A percentile compares a stretch with the other conserved stretches of the same genome.
These are phyloP conservation scores for Enteromius treurensis DNA, from an alignment of 2,797 vertebrate genomes.

Conservation along the genomic window DNA sequence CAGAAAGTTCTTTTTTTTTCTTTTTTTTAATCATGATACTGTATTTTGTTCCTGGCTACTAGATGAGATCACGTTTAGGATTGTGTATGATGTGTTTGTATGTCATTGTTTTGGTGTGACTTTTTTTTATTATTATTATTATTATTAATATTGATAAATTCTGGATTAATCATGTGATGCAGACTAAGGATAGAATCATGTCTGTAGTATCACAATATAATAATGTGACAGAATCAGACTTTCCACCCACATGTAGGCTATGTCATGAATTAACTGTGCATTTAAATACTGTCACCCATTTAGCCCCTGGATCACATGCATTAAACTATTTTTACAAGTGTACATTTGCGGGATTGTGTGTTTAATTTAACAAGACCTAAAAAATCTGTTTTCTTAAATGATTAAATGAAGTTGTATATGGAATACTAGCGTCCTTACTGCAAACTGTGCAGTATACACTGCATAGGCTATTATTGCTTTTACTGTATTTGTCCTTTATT, in stretches of 20 bases:
- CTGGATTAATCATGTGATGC: conserved; percentile 80
- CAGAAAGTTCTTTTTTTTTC: conserved; percentile 78
- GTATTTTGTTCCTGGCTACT: conserved; percentile 74
- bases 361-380: not conserved
- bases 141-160: conserved; percentile 70
- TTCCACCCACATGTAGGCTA: conserved; percentile 60
- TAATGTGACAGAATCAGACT: conserved; percentile 79
- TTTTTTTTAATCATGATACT: conserved; percentile 82
- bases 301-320: conserved; percentile 37
- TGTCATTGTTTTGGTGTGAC: conserved; percentile 75
- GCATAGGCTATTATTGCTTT: too few relatives aligned
- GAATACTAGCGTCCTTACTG: not conserved
- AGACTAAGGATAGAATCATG: conserved; percentile 71
- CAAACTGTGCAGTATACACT: not conserved
- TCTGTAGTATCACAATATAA: conserved; percentile 76
- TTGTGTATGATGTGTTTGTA: conserved; percentile 73
- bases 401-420: not conserved
- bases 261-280: conserved; percentile 40
- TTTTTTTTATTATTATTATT: conserved; percentile 51
- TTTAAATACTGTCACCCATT: conserved; percentile 15
- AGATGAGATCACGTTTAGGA: conserved; percentile 78
- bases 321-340: conserved; percentile 36
- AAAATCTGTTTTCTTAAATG: not conserved
- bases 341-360: not conserved
- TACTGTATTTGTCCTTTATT: too few relatives aligned